phyloP scores from a whole-genome alignment of 2,113 vertebrate species.

The Shinisaurus crocodilurus region DNA sequence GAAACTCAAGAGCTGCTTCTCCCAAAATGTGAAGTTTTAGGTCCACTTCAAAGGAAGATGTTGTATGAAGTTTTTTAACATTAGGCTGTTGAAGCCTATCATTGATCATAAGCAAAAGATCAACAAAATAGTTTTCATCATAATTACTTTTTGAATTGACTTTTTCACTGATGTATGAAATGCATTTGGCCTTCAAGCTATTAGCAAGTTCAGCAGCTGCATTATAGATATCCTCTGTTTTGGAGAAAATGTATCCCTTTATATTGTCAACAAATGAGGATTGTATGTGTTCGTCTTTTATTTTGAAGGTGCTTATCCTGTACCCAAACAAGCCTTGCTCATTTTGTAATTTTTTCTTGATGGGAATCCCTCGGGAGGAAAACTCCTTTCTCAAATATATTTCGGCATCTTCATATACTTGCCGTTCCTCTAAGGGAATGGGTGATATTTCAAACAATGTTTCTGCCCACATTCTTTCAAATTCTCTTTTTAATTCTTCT shows the following conservation, averaged over 20 bases:
- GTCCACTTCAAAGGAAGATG: not conserved
- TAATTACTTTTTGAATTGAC: slow-evolving; percentile 62
- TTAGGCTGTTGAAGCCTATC: no score
- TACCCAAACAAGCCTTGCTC: slow-evolving; percentile 11
- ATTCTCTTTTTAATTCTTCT: slow-evolving; percentile 37
- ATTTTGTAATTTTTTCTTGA: slow-evolving; percentile 45
- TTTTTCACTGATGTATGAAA: slow-evolving; percentile 65
- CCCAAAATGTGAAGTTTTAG: not conserved
- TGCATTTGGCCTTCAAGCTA: slow-evolving; percentile 61
- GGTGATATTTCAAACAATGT: slow-evolving; percentile 29
- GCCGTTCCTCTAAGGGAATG: slow-evolving; percentile 55
- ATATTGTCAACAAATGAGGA: slow-evolving; percentile 39
- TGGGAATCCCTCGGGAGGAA: slow-evolving; percentile 30
- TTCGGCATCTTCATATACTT: slow-evolving; percentile 67
- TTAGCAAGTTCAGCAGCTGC: slow-evolving; percentile 62
- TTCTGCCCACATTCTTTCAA: slow-evolving; percentile 66
- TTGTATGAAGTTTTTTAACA: no score
- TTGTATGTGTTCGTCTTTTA: slow-evolving; percentile 65
- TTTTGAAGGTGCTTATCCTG: slow-evolving; percentile 51
- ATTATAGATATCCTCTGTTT: slow-evolving; percentile 53
- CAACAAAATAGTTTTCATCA: slow-evolving; percentile 27
- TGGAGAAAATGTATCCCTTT: not conserved
- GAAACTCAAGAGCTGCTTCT: no score
- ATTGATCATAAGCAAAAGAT: not conserved
- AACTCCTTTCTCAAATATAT: slow-evolving; percentile 69